Base-by-base conservation (phyloP, 2,888 invertebrate species). In the Choreutis nemorana region DNA sequence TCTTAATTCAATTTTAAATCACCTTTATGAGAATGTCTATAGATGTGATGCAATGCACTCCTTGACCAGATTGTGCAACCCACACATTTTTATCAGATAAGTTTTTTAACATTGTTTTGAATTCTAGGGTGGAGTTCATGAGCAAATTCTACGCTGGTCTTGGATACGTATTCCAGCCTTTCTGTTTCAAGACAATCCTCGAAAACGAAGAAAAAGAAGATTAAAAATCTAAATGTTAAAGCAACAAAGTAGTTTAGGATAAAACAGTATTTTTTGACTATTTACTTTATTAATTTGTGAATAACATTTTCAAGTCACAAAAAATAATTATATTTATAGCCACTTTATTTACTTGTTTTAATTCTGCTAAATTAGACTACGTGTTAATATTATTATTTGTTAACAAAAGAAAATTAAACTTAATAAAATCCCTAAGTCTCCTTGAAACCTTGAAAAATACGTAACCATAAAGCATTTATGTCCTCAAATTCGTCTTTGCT, bases 61-160 rank as follows among this genome's bases (percentile, higher is more conserved):
- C n/a, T n/a, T n/a, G n/a, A n/a, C n/a, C n/a, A n/a, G n/a, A n/a
- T n/a, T n/a, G n/a, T n/a, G n/a, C n/a, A n/a, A n/a, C n/a, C n/a
- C n/a, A n/a, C n/a, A n/a, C n/a, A n/a, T n/a, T n/a, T n/a, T n/a
- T n/a, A n/a, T n/a, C n/a, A n/a, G n/a, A n/a, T n/a, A n/a, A n/a
- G n/a, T n/a, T 21, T 5, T 21, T 21, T 2, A 21, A 10, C 10
- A 6, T 10, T 12, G 12, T 9, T 15, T 39, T 16, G 35, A 6
- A 32, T 54, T 55, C 30, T 53, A 92, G 92, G 92, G 94, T 95
- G 52, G 94, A 95, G 70, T 98, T 98, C 80, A 96, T 97, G 84
- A 96, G 94, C 72, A 94, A 94, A 70, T 94, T 95, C 78, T 95
- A 93, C 64, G 63, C 82, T 11, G 94, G 94, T 35, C 75, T 85